phyloP scores from a whole-genome alignment of 2,797 vertebrate species.

The Lepus townsendii region DNA sequence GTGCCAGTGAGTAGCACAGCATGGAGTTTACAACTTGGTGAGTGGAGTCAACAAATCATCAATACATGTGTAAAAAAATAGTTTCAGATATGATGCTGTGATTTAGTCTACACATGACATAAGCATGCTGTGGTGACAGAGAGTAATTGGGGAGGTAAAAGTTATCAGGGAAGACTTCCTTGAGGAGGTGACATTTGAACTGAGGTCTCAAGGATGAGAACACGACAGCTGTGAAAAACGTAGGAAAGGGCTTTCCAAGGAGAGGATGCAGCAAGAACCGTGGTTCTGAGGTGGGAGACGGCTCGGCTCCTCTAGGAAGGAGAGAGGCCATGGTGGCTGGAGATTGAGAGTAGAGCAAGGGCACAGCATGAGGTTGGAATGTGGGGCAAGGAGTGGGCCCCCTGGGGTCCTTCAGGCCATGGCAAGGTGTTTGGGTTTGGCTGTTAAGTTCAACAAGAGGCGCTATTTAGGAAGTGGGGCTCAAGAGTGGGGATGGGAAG shows the following conservation, averaged over 20 bases:
- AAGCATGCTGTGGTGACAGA: background rate
- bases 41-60: background rate
- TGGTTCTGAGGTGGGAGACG: background rate
- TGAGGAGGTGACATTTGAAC: background rate
- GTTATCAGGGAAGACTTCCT: conserved; percentile 6
- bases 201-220: background rate
- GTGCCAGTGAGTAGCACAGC: background rate
- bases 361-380: rapidly evolving
- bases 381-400: background rate
- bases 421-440: background rate
- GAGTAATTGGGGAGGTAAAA: background rate
- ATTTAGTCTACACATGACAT: conserved; percentile 17
- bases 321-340: background rate
- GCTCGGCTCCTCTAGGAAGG: background rate
- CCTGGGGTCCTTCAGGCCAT: background rate
- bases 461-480: background rate
- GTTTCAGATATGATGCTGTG: background rate
- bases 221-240: background rate
- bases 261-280: background rate
- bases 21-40: background rate
- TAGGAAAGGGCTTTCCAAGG: background rate
- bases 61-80: background rate
- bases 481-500: background rate
- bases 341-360: background rate
- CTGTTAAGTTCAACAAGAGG: background rate